Evolutionary conservation across 1,140 invertebrate species (phyloP), one percentile per base, ranked within the genome.

Genomic region (Caenorhabditis tropicalis): DNA sequence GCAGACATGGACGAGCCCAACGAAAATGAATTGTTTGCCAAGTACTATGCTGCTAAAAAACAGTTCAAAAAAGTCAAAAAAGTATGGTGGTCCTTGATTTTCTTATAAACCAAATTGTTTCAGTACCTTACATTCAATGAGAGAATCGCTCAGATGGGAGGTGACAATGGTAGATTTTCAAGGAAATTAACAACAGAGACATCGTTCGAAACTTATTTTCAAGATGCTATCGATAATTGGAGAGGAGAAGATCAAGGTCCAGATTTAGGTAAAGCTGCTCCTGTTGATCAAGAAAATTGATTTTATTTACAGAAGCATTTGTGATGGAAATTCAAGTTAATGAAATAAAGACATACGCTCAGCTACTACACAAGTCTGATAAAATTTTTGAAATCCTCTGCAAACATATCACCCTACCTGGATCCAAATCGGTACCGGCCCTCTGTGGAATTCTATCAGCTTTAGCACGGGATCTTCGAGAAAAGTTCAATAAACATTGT

Each of bases 241-340:
- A 5, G 36, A 46, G 65, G 36, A 43, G 65, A 74, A 24, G 65
- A 74, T 43, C 65, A 74, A n/a, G 65, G 65, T 12, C 36, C 65
- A 21, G 65, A 74, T 43, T 36, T 74, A 12, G 36, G 65, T 74
- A 19, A 19, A 24, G 1, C 36, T 51, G 0, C 43, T 46, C 43
- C 19, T 24, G 10, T 21, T 56, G 19, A 56, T 3, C 7, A 9
- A 29, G 4, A 27, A 56, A 12, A 0, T 10, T 2, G 29, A 21
- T 12, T 81, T 82, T 81, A 10, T 49, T 88, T 88, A 81, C 81
- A 87, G 86, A 83, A n/a, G 87, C 80, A 21, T 88, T 88, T 79
- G 21, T 88, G n/a, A 79, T 81, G 46, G 82, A 85, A 9, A 83
- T 88, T 27, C 70, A 39, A 10, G 36, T 82, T 15, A 56, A 58